These are phyloP conservation scores for Julus scandinavius DNA, from an alignment of 2,888 invertebrate species.

Conservation along the genomic window DNA sequence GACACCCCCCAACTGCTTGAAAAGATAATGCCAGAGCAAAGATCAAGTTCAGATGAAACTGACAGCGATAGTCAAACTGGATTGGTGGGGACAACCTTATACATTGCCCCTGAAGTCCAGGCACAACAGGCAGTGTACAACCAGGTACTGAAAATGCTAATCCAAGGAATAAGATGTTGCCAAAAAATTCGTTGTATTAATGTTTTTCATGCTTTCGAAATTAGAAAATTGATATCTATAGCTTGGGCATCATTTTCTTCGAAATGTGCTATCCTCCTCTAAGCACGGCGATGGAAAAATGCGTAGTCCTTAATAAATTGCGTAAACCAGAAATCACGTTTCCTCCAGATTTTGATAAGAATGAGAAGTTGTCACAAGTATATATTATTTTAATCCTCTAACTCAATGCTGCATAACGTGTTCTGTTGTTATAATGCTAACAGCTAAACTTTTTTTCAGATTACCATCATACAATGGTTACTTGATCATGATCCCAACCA, in stretches of 20 bases:
- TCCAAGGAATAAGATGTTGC: too few species aligned
- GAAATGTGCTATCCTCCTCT: slow-evolving; percentile 93
- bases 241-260: slow-evolving; percentile 90
- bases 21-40: slow-evolving; percentile 53
- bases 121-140: slow-evolving; percentile 80
- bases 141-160: slow-evolving; percentile 67
- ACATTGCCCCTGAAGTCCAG: slow-evolving; percentile 92
- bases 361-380: slow-evolving; percentile 71
- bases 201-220: slow-evolving; percentile 52
- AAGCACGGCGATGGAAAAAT: slow-evolving; percentile 89
- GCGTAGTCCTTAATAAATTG: slow-evolving; percentile 78
- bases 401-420: too few species aligned
- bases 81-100: slow-evolving; percentile 92
- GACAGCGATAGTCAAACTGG: slow-evolving; percentile 72
- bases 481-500: slow-evolving; percentile 84
- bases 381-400: slow-evolving; percentile 66
- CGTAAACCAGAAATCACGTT: slow-evolving; percentile 77
- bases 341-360: slow-evolving; percentile 70
- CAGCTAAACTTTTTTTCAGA: slow-evolving; percentile 54
- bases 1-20: slow-evolving; percentile 49
- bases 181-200: slow-evolving; percentile 1
- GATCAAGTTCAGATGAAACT: slow-evolving; percentile 40
- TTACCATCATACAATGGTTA: slow-evolving; percentile 73
- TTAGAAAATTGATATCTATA: slow-evolving; percentile 81
- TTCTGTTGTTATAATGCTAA: background rate